These are phyloP conservation scores for Scortum barcoo DNA, from an alignment of 2,113 vertebrate species.

Conservation along the genomic window DNA sequence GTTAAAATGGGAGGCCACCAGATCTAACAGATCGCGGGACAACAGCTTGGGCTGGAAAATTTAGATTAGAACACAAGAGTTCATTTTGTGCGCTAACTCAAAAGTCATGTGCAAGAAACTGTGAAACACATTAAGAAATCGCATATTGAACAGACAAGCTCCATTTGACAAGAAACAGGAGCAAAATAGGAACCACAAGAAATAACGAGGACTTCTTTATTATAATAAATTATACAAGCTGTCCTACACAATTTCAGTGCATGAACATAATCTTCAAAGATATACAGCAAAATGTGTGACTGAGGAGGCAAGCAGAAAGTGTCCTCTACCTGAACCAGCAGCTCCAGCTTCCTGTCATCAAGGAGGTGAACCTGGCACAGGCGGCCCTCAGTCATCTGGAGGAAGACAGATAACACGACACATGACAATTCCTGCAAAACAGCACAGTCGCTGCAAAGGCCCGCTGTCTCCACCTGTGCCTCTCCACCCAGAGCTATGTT, in stretches of 20 bases:
- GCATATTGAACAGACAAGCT: not conserved
- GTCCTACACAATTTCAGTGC: not conserved
- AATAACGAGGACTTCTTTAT: too few relatives aligned
- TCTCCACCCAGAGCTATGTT: not conserved
- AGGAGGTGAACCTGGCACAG: constrained; percentile 95
- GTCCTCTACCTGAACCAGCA: constrained; percentile 94
- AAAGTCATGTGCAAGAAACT: not conserved
- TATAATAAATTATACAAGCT: too few relatives aligned
- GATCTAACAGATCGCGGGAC: constrained; percentile 93
- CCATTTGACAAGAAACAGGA: not conserved
- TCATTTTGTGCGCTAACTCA: not conserved
- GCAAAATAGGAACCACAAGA: not conserved
- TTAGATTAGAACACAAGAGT: constrained; percentile 14
- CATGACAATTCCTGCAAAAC: constrained; percentile 7
- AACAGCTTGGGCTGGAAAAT: constrained; percentile 92
- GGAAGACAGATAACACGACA: constrained; percentile 59
- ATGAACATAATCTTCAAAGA: not conserved
- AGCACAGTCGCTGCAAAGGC: not conserved
- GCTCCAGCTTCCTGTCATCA: constrained; percentile 94
- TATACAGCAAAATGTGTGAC: not conserved
- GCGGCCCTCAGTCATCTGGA: constrained; percentile 96
- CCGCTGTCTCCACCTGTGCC: constrained; percentile 17
- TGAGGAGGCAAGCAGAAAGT: not conserved
- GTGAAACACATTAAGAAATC: constrained; percentile 2
- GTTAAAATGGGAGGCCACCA: constrained; percentile 97